A percentile compares a stretch with the other conserved stretches of the same genome.
These are phyloP conservation scores for Pelusios castaneus DNA, from an alignment of 2,113 vertebrate genomes.

Conservation along the genomic window DNA sequence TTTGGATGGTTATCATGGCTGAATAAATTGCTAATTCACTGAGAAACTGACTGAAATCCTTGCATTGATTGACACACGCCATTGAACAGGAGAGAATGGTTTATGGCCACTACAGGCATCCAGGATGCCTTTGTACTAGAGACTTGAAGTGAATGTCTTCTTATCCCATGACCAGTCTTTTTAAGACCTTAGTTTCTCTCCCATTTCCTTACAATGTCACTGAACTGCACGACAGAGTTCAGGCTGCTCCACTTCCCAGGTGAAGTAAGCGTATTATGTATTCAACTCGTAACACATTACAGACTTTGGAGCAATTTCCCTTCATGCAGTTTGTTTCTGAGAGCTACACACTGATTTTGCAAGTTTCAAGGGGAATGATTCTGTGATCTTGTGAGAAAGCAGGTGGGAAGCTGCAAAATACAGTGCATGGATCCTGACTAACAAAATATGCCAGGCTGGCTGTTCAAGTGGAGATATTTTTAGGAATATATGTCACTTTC, in stretches of 20 bases:
- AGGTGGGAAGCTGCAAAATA: slow-evolving; percentile 66
- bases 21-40: neutral
- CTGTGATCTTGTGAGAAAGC: slow-evolving; percentile 50
- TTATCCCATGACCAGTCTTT: neutral
- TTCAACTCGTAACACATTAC: neutral
- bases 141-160: neutral
- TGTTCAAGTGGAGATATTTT: slow-evolving; percentile 68
- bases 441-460: slow-evolving; percentile 71
- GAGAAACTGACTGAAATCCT: neutral
- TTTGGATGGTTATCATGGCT: neutral
- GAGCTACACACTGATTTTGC: neutral
- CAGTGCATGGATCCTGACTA: slow-evolving; percentile 68
- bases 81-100: neutral
- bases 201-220: neutral
- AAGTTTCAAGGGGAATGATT: neutral
- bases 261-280: accelerated
- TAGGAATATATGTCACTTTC: slow-evolving; percentile 73
- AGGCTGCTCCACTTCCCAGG: neutral
- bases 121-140: neutral
- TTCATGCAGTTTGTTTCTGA: neutral
- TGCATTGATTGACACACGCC: neutral
- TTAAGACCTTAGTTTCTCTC: neutral
- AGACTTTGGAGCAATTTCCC: neutral
- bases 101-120: neutral
- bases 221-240: neutral